A percentile compares a stretch with the other conserved stretches of the same genome.
Evolutionary conservation across 2,797 vertebrate genomes (phyloP).

Genomic region (Sebastes baramenuke): DNA sequence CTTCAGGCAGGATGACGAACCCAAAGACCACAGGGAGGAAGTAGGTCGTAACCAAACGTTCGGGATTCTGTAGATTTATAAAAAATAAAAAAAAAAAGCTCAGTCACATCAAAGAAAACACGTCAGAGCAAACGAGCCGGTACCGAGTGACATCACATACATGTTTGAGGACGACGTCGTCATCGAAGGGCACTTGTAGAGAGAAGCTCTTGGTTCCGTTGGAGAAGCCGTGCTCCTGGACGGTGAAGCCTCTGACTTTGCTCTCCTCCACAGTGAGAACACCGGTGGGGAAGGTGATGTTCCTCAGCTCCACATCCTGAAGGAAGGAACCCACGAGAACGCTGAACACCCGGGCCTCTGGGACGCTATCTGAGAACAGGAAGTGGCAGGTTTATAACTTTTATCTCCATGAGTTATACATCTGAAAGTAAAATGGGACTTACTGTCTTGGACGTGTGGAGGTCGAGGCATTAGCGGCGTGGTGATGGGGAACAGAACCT

Average conservation of each 20-base stretch:
- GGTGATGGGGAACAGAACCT: slow-evolving; percentile 80
- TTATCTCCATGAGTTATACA: rapidly evolving
- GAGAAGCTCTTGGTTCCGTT: slow-evolving; percentile 70
- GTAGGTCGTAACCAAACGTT: slow-evolving; percentile 61
- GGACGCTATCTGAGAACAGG: slow-evolving; percentile 63
- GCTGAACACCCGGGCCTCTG: slow-evolving; percentile 63
- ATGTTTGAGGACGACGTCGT: slow-evolving; percentile 64
- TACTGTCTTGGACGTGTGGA: slow-evolving; percentile 59
- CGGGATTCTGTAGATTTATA: slow-evolving; percentile 56
- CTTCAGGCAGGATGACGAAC: slow-evolving; percentile 76
- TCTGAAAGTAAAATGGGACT: not conserved
- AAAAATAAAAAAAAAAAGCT: too few relatives aligned
- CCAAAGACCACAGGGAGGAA: slow-evolving; percentile 70
- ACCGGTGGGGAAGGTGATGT: slow-evolving; percentile 76
- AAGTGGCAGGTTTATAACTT: rapidly evolving
- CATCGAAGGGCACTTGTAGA: slow-evolving; percentile 75
- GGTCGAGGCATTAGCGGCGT: slow-evolving; percentile 72
- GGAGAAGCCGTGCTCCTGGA: slow-evolving; percentile 67
- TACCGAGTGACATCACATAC: slow-evolving; percentile 51
- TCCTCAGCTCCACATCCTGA: slow-evolving; percentile 77
- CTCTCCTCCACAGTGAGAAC: slow-evolving; percentile 72
- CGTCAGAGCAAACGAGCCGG: not conserved
- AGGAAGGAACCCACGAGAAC: slow-evolving; percentile 75
- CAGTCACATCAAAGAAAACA: not conserved
- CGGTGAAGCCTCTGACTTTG: slow-evolving; percentile 59